Conservation (phyloP, 2,888 invertebrate species). For the Anoplius nigerrimus region DNA sequence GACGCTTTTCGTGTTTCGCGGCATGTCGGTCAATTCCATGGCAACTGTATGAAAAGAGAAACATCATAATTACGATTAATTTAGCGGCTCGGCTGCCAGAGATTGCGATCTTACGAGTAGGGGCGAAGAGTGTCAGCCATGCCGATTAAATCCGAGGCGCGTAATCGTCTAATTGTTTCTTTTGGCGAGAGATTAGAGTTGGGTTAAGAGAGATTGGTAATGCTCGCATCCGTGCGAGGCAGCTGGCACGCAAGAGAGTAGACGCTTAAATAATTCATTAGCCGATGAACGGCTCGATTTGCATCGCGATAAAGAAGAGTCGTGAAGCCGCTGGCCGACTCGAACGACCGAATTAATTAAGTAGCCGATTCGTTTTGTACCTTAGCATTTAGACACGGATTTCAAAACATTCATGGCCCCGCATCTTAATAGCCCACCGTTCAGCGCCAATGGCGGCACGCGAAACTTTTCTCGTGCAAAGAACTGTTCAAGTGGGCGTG, state of each 20-base stretch:
- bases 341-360: neutral
- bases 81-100: no score
- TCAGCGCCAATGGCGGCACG: no score
- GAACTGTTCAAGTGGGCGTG: no score
- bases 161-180: conserved; percentile 3
- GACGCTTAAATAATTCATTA: conserved; percentile 49
- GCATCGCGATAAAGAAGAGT: conserved; percentile 26
- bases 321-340: neutral
- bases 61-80: conserved; percentile 38
- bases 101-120: no score
- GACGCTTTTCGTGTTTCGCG: conserved; percentile 72
- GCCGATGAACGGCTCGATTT: conserved; percentile 31
- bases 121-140: neutral
- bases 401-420: neutral
- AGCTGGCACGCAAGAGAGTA: neutral
- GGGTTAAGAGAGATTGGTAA: no score
- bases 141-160: conserved; percentile 6
- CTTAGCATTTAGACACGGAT: neutral
- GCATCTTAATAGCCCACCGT: conserved; percentile 1
- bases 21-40: conserved; percentile 73
- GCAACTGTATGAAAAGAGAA: conserved; percentile 66
- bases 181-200: neutral
- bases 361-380: conserved; percentile 1
- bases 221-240: no score
- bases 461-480: no score